These are phyloP conservation scores for Drosophila lacertosa DNA, from an alignment of 1,140 invertebrate species.

Conservation along the genomic window DNA sequence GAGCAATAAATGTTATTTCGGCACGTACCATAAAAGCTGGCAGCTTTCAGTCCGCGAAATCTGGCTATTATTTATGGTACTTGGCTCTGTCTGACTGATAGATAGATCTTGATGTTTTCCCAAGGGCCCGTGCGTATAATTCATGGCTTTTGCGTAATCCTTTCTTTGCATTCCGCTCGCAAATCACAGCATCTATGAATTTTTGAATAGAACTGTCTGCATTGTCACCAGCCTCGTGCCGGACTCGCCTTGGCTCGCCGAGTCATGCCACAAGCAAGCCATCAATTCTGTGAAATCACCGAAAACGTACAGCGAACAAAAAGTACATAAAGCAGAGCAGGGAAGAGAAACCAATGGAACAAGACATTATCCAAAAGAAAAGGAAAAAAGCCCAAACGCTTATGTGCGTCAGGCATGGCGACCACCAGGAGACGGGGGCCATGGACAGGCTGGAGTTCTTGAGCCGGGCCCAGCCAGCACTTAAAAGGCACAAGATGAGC, in stretches of 20 bases:
- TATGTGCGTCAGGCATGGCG: conserved; percentile 2
- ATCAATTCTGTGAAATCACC: conserved; percentile 79
- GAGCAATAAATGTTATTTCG: conserved; percentile 27
- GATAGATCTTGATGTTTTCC: conserved; percentile 2
- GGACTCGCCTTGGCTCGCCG: not conserved
- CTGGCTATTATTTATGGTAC: conserved; percentile 51
- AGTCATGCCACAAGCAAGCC: conserved; percentile 57
- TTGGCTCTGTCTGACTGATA: conserved; percentile 8
- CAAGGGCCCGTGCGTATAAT: conserved; percentile 23
- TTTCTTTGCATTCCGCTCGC: conserved; percentile 56
- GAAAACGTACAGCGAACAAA: conserved; percentile 48
- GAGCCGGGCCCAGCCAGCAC: conserved; percentile 44
- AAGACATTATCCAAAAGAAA: conserved; percentile 24
- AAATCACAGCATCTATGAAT: conserved; percentile 71
- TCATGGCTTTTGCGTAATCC: conserved; percentile 51
- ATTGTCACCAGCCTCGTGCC: not conserved
- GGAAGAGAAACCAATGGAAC: conserved; percentile 8
- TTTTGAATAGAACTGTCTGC: conserved; percentile 42
- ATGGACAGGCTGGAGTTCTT: not conserved
- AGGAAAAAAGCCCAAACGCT: conserved; percentile 25
- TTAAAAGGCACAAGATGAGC: conserved; percentile 77
- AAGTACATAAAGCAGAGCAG: conserved; percentile 41
- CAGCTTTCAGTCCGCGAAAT: conserved; percentile 29
- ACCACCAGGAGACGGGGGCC: not conserved
- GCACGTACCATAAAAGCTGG: conserved; percentile 23